phyloP scores from a whole-genome alignment of 2,888 invertebrate genomes.

The Drosophila prolongata region DNA sequence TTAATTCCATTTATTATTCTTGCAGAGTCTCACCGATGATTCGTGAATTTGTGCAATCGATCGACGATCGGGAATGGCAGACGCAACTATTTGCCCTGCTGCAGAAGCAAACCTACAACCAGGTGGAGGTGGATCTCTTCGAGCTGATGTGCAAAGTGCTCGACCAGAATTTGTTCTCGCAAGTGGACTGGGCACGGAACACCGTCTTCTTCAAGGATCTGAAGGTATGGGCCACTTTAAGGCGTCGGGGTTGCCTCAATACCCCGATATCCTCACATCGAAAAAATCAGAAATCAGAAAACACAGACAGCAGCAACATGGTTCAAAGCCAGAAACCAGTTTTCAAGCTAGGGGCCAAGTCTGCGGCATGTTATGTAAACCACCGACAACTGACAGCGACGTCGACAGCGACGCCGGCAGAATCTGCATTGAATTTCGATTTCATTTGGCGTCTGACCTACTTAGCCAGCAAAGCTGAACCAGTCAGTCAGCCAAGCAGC shows the following conservation, averaged over 20 bases:
- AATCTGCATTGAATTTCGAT: constrained; percentile 82
- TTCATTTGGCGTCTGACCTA: constrained; percentile 84
- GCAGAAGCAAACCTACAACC: constrained; percentile 98
- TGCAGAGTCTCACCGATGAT: constrained; percentile 92
- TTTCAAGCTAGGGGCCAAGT: constrained; percentile 77
- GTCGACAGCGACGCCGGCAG: constrained; percentile 29
- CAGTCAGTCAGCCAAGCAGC: constrained; percentile 70
- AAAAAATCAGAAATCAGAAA: constrained; percentile 23
- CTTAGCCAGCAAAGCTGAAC: constrained; percentile 86
- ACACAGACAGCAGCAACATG: constrained; percentile 24
- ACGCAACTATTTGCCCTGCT: constrained; percentile 95
- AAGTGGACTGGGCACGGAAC: constrained; percentile 99
- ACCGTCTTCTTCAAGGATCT: constrained; percentile 99
- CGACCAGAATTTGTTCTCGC: constrained; percentile 99
- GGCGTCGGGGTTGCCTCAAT: neutral
- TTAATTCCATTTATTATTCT: neutral
- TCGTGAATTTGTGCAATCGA: constrained; percentile 96
- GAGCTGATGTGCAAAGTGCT: constrained; percentile 99
- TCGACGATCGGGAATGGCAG: constrained; percentile 99
- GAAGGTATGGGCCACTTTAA: constrained; percentile 90
- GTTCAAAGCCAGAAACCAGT: constrained; percentile 61
- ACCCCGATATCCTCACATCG: constrained; percentile 21
- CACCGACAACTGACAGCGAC: constrained; percentile 38
- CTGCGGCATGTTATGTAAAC: constrained; percentile 74
- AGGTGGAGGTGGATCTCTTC: constrained; percentile 98